Evolutionary conservation across 2,888 invertebrate genomes (phyloP), one percentile per base, ranked within the genome.

Genomic region (Sinelater perroti): DNA sequence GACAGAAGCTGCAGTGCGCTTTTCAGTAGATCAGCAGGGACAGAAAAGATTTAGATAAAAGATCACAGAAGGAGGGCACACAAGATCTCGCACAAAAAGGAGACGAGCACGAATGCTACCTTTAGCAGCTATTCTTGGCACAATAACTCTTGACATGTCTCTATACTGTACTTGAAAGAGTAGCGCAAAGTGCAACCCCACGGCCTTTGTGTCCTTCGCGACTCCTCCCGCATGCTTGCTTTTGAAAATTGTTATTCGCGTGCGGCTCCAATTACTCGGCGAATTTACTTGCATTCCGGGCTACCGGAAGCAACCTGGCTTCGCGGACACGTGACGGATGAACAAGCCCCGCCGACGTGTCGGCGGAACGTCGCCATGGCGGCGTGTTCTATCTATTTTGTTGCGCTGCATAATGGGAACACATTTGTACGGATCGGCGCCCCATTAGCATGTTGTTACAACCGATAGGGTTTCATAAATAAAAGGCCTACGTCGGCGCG

Each of bases 61-160:
- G 30, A n/a, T 1, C n/a, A 8, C 6, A 30, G 7, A 44, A 44
- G 28, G 30, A 17, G 28, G 16, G 14, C 28, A n/a, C 17, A 11
- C 2, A 44, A 30, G 10, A 17, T 17, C 10, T 28, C 16, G 14
- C 11, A 44, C 30, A 44, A 44, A 44, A 44, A 44, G 28, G n/a
- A 28, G 44, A 44, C 13, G 30, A 44, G 44, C 16, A 10, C 10
- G 44, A 44, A 44, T 28, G 30, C 44, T 44, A 44, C 10, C 44
- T 44, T 30, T 30, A 44, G 30, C 44, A 44, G 44, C 51, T 42
- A 51, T 51, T 51, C 42, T 51, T 51, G 28, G 42, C 51, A 38
- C 51, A 31, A 51, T 42, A 51, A 51, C 51, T 20, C 51, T 51
- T 33, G 21, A 51, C 42, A 42, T 31, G 42, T 51, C 40, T 51